These are phyloP conservation scores for Australoheros facetus DNA, from an alignment of 2,797 vertebrate species.

Conservation along the genomic window DNA sequence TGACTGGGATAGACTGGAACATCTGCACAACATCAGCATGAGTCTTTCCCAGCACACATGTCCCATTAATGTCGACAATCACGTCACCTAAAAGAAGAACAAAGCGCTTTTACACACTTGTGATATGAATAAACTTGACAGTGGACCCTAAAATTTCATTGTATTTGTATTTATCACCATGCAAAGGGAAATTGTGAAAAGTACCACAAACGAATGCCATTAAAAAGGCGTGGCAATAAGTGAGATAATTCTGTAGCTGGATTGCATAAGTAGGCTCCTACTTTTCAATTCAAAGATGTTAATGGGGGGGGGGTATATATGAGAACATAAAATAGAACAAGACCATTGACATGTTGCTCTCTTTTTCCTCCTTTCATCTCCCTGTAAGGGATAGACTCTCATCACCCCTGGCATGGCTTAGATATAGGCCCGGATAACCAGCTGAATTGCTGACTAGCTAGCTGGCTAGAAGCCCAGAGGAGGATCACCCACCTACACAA, in stretches of 20 bases:
- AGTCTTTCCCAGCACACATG: conserved; percentile 95
- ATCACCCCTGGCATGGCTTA: conserved; percentile 35
- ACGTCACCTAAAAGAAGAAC: conserved; percentile 86
- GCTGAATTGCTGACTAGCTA: conserved; percentile 57
- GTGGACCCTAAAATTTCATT: accelerated
- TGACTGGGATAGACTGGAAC: conserved; percentile 95
- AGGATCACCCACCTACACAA: conserved; percentile 53
- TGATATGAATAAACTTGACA: neutral
- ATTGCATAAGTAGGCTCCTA: neutral
- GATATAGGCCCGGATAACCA: conserved; percentile 12
- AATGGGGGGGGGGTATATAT: neutral
- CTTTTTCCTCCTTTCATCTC: conserved; percentile 36
- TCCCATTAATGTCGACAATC: conserved; percentile 95
- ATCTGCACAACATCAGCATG: conserved; percentile 98
- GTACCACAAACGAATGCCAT: neutral
- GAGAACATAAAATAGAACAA: conserved; percentile 18
- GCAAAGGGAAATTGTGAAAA: neutral
- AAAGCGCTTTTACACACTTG: neutral
- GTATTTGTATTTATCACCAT: neutral
- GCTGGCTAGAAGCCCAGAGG: conserved; percentile 49
- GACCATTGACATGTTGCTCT: conserved; percentile 24
- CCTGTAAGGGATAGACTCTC: conserved; percentile 8
- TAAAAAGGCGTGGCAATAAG: neutral
- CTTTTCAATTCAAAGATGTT: neutral
- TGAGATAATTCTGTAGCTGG: neutral